Evolutionary conservation across 2,888 invertebrate species (phyloP), one percentile per base, ranked within the genome.

Genomic region (Andrena camellia): DNA sequence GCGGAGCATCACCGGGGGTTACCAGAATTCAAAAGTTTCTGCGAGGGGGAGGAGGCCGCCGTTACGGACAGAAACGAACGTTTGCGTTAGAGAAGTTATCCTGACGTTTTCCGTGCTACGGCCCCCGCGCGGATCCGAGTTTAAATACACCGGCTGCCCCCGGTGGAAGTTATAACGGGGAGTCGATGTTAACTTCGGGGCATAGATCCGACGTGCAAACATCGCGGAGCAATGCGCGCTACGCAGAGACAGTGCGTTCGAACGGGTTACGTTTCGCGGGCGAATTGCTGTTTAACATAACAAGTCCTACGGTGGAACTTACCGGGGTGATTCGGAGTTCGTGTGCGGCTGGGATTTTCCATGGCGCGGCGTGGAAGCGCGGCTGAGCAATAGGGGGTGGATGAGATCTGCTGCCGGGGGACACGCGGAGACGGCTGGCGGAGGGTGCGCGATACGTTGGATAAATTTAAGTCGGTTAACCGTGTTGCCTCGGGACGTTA

Each of bases 391-490:
- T 29, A 5, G 42, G 29, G 59, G 50, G 42, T 31, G 66, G 76
- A 66, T 8, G 35, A 66, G 59, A 64, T 26, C 10, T 10, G 23
- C 54, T 23, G 57, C 57, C 10, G 20, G 8, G 17, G 68, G 8
- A 64, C 23, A 8, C 20, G 17, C 13, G 23, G 6, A n/a, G 66
- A 13, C n/a, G 17, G 23, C 31, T 17, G 31, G 50, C 1, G 42
- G 48, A 4, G 48, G 20, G 50, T 6, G n/a, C 50, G 66, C 57
- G 76, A 69, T 69, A 69, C 73, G 48, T 76, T 26, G 73, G 67
- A 50, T 71, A 81, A 78, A 86, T 84, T 88, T 85, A 79, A 84
- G 85, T 84, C 77, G 75, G 76, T 81, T 84, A 69, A 57, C 67
- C 79, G 31, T 52, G 62, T 48, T 69, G 57, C 52, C 20, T 7